These are phyloP conservation scores for Pristionchus pacificus DNA, from an alignment of 1,140 invertebrate genomes.

Conservation along the genomic window DNA sequence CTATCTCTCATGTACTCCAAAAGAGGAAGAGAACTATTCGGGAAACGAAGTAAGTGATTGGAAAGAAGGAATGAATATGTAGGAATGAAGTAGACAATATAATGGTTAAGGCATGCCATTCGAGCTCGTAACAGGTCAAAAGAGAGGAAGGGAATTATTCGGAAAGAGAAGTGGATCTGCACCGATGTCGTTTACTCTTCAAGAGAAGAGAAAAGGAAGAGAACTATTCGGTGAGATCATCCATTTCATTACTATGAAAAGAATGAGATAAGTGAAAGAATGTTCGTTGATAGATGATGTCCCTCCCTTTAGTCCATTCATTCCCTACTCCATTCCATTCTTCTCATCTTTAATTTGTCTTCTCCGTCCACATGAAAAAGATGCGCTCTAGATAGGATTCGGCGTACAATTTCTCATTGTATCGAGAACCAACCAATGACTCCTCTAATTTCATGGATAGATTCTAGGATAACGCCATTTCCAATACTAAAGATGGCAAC, in stretches of 20 bases:
- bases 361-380: too few species aligned
- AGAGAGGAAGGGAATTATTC: not conserved
- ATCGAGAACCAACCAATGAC: too few species aligned
- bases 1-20: not conserved
- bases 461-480: too few species aligned
- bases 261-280: too few species aligned
- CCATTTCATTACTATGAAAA: not conserved
- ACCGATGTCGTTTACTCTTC: too few species aligned
- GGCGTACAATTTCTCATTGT: too few species aligned
- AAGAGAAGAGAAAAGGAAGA: not conserved
- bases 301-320: too few species aligned
- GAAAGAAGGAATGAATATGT: not conserved
- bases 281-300: too few species aligned
- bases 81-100: not conserved
- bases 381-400: too few species aligned
- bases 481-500: too few species aligned
- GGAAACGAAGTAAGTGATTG: not conserved
- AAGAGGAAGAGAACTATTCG: not conserved
- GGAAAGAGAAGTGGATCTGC: not conserved
- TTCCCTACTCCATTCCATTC: not conserved
- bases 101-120: not conserved
- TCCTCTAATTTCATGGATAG: too few species aligned
- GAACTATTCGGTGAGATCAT: not conserved
- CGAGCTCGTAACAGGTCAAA: not conserved
- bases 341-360: not conserved